These are phyloP conservation scores for Crotalus horridus DNA, from an alignment of 2,113 vertebrate species.

Conservation along the genomic window DNA sequence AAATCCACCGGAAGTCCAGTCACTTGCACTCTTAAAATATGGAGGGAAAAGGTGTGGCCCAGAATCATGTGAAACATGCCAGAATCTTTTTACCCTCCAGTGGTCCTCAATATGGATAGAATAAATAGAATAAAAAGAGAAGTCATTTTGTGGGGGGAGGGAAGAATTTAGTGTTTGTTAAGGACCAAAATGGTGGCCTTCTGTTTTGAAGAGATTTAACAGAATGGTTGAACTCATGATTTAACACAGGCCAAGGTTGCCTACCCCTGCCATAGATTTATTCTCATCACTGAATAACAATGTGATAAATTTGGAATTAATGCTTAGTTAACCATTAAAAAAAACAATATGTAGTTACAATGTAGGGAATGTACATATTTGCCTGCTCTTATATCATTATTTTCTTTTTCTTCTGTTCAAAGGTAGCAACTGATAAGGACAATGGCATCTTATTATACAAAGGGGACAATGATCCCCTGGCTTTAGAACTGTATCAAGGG, in stretches of 20 bases:
- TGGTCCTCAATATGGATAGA: not conserved
- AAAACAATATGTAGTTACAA: not conserved
- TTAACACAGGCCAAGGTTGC: not conserved
- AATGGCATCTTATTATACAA: conserved; percentile 92
- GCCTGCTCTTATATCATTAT: not conserved
- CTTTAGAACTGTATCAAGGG: conserved; percentile 94
- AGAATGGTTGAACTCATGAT: not conserved
- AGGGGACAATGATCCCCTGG: conserved; percentile 91
- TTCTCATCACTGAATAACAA: not conserved
- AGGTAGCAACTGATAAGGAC: conserved; percentile 96
- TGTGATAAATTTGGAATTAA: not conserved
- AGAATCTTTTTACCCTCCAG: not conserved
- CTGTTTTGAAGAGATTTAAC: not conserved
- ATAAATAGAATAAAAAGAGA: not conserved
- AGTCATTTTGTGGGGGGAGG: not conserved
- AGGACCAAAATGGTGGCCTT: not conserved
- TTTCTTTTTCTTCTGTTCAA: conserved; percentile 21
- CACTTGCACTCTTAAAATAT: not conserved
- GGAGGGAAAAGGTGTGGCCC: not conserved
- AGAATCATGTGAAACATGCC: not conserved
- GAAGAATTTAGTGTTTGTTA: not conserved
- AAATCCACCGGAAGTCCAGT: too few species aligned
- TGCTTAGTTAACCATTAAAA: not conserved
- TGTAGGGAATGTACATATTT: not conserved
- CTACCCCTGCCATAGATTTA: not conserved